These are phyloP conservation scores for Trichonephila clavata DNA, from an alignment of 1,140 invertebrate genomes.

Conservation along the genomic window DNA sequence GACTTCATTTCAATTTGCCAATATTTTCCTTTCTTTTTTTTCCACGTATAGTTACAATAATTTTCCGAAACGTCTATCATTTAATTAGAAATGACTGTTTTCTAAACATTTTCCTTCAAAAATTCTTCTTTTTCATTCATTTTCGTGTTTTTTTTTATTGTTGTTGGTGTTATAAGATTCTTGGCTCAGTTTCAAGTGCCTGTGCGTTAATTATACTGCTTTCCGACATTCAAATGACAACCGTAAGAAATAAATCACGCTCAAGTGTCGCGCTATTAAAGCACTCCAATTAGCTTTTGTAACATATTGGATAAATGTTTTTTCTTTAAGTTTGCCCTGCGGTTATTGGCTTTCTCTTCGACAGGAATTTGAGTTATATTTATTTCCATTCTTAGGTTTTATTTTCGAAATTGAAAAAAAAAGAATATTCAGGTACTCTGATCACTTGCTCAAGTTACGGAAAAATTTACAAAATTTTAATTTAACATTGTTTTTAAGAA, in stretches of 20 bases:
- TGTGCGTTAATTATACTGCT: conserved; percentile 3
- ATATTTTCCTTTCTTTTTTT: background rate
- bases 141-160: background rate
- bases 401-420: background rate
- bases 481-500: too few relatives aligned
- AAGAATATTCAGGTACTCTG: too few relatives aligned
- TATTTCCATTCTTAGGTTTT: background rate
- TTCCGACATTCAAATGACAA: conserved; percentile 2
- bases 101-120: conserved; percentile 12
- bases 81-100: conserved; percentile 44
- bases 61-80: conserved; percentile 6
- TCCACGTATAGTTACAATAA: background rate
- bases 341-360: conserved; percentile 14
- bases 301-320: conserved; percentile 32
- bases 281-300: conserved; percentile 28
- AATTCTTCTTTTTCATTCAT: background rate
- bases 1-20: background rate
- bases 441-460: too few relatives aligned
- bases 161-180: background rate
- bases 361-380: background rate
- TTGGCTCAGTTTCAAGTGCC: conserved; percentile 55
- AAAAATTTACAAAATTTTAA: too few relatives aligned
- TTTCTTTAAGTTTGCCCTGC: background rate
- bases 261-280: background rate
- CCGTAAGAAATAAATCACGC: conserved; percentile 36